These are phyloP conservation scores for Oscheius sp. DNA, from an alignment of 2,888 invertebrate species.

Conservation along the genomic window DNA sequence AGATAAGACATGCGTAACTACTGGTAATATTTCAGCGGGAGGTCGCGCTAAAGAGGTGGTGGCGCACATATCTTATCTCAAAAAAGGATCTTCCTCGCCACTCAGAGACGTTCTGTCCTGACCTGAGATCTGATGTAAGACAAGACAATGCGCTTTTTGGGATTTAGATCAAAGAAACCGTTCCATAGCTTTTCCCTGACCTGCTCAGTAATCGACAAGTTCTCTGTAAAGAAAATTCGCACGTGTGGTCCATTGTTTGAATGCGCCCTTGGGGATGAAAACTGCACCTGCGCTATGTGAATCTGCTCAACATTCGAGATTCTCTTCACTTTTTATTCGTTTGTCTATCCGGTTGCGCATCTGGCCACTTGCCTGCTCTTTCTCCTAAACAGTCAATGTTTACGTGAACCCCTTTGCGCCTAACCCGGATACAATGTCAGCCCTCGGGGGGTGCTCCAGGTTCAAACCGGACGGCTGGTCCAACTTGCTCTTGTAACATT, in stretches of 20 bases:
- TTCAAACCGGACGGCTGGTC: neutral
- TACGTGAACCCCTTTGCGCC: constrained; percentile 23
- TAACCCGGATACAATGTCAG: neutral
- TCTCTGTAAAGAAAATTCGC: constrained; percentile 20
- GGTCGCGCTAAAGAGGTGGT: neutral
- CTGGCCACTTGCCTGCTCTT: constrained; percentile 3
- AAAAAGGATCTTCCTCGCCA: constrained; percentile 20
- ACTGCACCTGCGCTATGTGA: neutral
- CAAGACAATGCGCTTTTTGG: neutral
- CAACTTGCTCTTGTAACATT: constrained; percentile 21
- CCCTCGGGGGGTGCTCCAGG: neutral
- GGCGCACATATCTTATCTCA: constrained; percentile 17
- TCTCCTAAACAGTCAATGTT: constrained; percentile 20
- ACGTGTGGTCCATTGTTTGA: constrained; percentile 26
- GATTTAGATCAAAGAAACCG: neutral
- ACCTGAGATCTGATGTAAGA: constrained; percentile 5
- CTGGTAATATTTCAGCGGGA: constrained; percentile 13
- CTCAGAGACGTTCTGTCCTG: constrained; percentile 14
- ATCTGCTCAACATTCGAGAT: neutral
- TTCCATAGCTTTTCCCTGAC: too few species aligned
- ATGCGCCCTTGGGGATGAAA: constrained; percentile 10
- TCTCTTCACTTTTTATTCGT: neutral
- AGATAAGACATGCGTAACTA: neutral
- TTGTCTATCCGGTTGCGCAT: neutral
- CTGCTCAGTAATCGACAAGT: neutral